A percentile compares a stretch with the other conserved stretches of the same genome.
Conservation (phyloP, 2,888 invertebrate species). For the Hemicrepidius hirtus region DNA sequence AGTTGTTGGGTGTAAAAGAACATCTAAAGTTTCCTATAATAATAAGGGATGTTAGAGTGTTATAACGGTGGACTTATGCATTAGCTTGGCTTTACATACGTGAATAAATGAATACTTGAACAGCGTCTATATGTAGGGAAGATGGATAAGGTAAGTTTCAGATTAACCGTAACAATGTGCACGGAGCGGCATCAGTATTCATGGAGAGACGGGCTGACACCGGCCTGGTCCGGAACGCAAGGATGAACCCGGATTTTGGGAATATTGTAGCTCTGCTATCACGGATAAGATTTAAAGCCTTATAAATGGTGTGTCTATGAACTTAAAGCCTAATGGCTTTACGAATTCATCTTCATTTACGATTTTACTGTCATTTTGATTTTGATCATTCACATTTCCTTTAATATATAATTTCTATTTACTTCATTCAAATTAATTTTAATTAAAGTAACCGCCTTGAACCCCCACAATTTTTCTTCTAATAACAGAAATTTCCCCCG, state of each 20-base stretch:
- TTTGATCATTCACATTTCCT: not conserved
- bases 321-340: constrained; percentile 58
- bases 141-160: constrained; percentile 52
- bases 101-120: constrained; percentile 54
- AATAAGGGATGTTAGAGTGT: constrained; percentile 29
- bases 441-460: too few relatives aligned
- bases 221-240: constrained; percentile 54
- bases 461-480: too few relatives aligned
- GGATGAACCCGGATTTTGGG: constrained; percentile 57
- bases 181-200: constrained; percentile 57
- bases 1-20: constrained; percentile 2
- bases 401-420: not conserved
- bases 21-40: constrained; percentile 9
- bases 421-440: too few relatives aligned
- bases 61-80: constrained; percentile 45
- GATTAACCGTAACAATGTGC: constrained; percentile 55
- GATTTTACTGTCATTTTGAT: constrained; percentile 33
- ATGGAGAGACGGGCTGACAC: constrained; percentile 53
- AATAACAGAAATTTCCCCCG: too few relatives aligned
- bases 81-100: constrained; percentile 51
- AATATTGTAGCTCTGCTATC: constrained; percentile 58
- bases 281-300: constrained; percentile 62
- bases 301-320: constrained; percentile 62
- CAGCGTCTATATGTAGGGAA: constrained; percentile 48
- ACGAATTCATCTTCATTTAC: constrained; percentile 55